Evolutionary conservation across 1,140 invertebrate species (phyloP).

Genomic region (Doryteuthis pealeii): DNA sequence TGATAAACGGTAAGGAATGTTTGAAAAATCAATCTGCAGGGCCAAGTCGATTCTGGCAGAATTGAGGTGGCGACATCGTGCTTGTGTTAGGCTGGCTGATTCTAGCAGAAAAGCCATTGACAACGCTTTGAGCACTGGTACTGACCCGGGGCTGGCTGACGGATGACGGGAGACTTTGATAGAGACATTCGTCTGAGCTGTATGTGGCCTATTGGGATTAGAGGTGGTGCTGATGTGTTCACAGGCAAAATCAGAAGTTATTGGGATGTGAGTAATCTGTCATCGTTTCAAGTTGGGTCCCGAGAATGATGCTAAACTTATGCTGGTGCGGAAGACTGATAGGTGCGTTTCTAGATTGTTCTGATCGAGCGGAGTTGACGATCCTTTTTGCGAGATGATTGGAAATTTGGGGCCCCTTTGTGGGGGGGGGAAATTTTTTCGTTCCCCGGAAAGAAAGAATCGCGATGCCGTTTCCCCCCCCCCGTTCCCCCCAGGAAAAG

Average conservation of each 20-base stretch:
- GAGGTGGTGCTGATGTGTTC: slow-evolving; percentile 64
- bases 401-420: too few species aligned
- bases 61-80: neutral
- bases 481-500: too few species aligned
- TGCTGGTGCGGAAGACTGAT: neutral
- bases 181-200: slow-evolving; percentile 1
- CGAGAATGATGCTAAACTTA: too few species aligned
- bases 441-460: too few species aligned
- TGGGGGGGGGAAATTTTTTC: too few species aligned
- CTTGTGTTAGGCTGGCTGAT: neutral
- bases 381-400: too few species aligned
- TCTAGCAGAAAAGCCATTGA: neutral
- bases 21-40: slow-evolving; percentile 5
- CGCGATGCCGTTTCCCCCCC: too few species aligned
- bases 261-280: neutral
- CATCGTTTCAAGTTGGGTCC: neutral
- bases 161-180: neutral
- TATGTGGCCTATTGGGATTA: neutral
- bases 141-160: neutral
- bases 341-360: neutral
- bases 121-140: neutral
- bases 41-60: neutral
- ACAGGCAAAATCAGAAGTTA: neutral
- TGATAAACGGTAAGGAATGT: neutral
- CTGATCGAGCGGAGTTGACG: too few species aligned